A percentile compares a stretch with the other conserved stretches of the same genome.
phyloP scores from a whole-genome alignment of 2,113 vertebrate genomes.

The Conger conger region DNA sequence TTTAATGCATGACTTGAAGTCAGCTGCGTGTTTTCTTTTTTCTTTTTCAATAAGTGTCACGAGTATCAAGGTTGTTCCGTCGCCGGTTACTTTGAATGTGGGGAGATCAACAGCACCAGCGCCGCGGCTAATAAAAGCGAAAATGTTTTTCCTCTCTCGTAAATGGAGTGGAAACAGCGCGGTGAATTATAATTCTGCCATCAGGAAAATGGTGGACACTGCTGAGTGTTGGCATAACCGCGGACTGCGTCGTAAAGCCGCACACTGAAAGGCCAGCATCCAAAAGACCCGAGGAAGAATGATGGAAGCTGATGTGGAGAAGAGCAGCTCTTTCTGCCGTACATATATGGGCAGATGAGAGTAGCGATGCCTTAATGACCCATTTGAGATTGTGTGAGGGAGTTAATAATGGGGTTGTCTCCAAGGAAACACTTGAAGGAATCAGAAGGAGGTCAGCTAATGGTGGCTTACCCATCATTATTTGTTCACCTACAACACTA shows the following conservation, averaged over 20 bases:
- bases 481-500: neutral
- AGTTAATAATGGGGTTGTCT: too few relatives aligned
- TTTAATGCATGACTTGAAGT: constrained; percentile 2
- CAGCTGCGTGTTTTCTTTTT: neutral
- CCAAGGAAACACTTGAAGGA: neutral
- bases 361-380: too few relatives aligned
- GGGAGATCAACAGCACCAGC: neutral
- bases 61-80: neutral
- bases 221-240: neutral
- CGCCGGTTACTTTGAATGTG: neutral
- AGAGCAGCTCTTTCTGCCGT: too few relatives aligned
- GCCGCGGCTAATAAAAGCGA: neutral
- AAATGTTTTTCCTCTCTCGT: neutral
- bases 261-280: neutral
- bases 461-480: neutral
- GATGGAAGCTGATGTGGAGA: too few relatives aligned
- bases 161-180: neutral
- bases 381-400: too few relatives aligned
- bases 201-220: neutral
- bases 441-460: neutral
- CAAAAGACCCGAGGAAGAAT: too few relatives aligned
- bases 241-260: neutral
- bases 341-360: too few relatives aligned
- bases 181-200: neutral
- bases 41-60: neutral